These are phyloP conservation scores for Papilio demoleus DNA, from an alignment of 2,888 invertebrate genomes.

Conservation along the genomic window DNA sequence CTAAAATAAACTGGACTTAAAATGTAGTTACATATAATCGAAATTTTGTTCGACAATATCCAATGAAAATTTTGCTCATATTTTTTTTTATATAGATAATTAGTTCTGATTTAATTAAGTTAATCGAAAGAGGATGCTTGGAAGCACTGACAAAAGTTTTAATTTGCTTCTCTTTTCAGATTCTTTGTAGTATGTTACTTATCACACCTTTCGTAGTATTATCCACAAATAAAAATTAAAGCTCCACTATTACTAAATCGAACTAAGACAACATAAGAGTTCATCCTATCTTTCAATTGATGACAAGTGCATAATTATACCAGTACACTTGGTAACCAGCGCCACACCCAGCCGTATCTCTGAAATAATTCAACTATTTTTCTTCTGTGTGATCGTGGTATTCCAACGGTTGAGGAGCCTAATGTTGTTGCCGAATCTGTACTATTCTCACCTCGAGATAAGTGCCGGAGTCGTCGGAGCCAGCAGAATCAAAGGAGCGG, in stretches of 20 bases:
- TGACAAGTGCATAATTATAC: too few species aligned
- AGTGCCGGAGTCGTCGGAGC: constrained; percentile 87
- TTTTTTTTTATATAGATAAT: constrained; percentile 19
- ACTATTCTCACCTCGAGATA: constrained; percentile 67
- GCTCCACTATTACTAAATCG: neutral
- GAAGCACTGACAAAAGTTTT: constrained; percentile 11
- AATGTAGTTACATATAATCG: too few species aligned
- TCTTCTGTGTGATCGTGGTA: neutral
- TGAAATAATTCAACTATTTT: neutral
- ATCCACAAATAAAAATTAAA: neutral
- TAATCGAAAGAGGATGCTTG: constrained; percentile 4
- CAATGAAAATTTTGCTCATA: constrained; percentile 4
- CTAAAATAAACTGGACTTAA: too few species aligned
- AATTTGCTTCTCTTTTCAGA: neutral
- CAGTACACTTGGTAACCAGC: neutral
- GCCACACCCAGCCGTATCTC: neutral
- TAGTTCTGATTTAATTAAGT: constrained; percentile 15
- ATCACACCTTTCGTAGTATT: neutral
- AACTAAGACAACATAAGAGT: neutral
- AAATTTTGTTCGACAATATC: neutral
- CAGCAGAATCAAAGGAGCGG: constrained; percentile 91
- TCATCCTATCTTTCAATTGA: too few species aligned
- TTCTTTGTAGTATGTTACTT: neutral
- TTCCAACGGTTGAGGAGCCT: neutral
- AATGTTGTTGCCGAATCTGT: neutral